These are phyloP conservation scores for Belonocnema kinseyi DNA, from an alignment of 1,140 invertebrate genomes.

Conservation along the genomic window DNA sequence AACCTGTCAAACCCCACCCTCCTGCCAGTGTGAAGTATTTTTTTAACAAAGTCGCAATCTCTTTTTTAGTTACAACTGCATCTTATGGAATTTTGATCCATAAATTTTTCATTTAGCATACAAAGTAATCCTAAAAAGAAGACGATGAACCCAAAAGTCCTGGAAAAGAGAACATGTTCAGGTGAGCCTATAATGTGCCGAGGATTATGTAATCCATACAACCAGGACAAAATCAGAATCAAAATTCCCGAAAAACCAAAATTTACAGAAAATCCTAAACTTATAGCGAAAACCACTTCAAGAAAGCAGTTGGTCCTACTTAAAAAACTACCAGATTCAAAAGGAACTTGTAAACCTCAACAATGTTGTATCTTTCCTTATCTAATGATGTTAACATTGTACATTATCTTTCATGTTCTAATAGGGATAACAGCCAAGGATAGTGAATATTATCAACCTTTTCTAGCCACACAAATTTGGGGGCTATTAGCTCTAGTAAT, in stretches of 20 bases:
- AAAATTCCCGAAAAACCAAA: neutral
- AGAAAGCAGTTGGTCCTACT: neutral
- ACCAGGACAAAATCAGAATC: neutral
- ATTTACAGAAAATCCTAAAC: neutral
- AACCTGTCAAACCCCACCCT: no score
- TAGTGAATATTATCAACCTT: constrained; percentile 35
- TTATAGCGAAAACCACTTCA: no score
- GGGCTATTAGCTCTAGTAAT: constrained; percentile 64
- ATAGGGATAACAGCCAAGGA: neutral
- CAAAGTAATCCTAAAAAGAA: no score
- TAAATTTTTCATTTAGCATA: no score
- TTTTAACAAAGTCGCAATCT: no score
- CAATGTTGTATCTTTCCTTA: neutral
- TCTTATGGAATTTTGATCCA: no score
- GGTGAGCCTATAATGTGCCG: neutral
- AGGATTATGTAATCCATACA: neutral
- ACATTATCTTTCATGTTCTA: neutral
- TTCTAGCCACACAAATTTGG: constrained; percentile 64
- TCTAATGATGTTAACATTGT: neutral
- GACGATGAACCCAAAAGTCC: neutral
- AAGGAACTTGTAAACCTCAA: neutral
- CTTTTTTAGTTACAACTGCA: no score
- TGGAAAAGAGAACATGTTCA: neutral
- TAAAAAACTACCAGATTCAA: neutral
- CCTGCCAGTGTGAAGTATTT: no score